Conservation (phyloP, 1,140 invertebrate genomes). For the Augochlora pura region DNA sequence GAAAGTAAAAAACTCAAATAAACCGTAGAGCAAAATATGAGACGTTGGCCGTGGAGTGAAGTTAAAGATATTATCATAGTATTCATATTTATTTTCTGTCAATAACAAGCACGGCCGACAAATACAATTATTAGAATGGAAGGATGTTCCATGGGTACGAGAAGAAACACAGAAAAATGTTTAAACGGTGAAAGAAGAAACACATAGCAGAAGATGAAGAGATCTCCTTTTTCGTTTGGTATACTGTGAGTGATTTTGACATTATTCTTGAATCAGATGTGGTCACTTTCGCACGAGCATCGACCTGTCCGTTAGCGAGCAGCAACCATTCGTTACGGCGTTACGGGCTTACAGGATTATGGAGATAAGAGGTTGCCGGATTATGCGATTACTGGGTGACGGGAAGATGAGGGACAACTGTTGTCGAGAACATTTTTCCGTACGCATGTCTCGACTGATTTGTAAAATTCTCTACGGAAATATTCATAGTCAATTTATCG, state of each 20-base stretch:
- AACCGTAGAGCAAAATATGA: slow-evolving; percentile 36
- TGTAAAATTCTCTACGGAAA: slow-evolving; percentile 78
- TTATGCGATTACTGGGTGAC: too few species aligned
- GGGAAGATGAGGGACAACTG: background rate
- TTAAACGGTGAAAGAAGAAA: background rate
- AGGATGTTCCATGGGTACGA: too few species aligned
- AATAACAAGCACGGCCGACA: slow-evolving; percentile 5
- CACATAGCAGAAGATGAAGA: background rate
- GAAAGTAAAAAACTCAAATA: slow-evolving; percentile 7
- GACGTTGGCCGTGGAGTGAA: slow-evolving; percentile 42
- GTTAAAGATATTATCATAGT: slow-evolving; percentile 56
- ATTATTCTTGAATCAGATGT: background rate
- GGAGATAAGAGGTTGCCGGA: too few species aligned
- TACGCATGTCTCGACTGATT: slow-evolving; percentile 72
- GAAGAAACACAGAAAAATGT: background rate
- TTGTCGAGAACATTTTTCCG: slow-evolving; percentile 26
- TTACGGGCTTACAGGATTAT: too few species aligned
- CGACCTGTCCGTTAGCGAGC: background rate
- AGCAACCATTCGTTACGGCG: background rate
- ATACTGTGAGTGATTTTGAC: background rate
- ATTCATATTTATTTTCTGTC: slow-evolving; percentile 65
- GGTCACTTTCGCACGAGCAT: background rate
- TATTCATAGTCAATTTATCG: slow-evolving; percentile 79
- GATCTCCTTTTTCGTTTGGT: background rate
- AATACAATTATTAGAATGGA: background rate